phyloP scores from a whole-genome alignment of 2,113 vertebrate species.

The Clinocottus analis region DNA sequence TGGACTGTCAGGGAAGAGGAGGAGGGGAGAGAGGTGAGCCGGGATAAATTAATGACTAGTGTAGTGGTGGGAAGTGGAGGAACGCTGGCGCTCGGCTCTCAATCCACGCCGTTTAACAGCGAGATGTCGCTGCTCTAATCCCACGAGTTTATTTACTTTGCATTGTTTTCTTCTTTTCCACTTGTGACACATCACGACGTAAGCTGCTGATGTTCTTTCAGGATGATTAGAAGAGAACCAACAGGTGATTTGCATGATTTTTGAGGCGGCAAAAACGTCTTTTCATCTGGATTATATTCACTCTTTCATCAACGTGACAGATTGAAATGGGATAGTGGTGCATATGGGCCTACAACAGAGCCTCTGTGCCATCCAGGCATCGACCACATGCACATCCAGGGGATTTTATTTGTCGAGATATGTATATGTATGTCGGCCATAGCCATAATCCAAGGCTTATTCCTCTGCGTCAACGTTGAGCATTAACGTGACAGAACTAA shows the following conservation, averaged over 20 bases:
- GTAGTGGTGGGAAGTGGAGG: slow-evolving; percentile 13
- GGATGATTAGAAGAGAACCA: not conserved
- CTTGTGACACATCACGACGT: not conserved
- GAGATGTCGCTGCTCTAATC: slow-evolving; percentile 18
- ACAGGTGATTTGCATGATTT: not conserved
- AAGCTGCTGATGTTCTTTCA: not conserved
- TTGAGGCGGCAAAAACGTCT: too few species aligned
- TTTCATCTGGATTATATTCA: not conserved
- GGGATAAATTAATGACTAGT: slow-evolving; percentile 33
- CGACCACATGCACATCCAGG: not conserved
- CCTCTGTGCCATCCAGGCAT: too few species aligned
- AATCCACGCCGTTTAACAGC: slow-evolving; percentile 37
- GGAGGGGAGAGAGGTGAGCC: slow-evolving; percentile 18
- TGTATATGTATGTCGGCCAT: not conserved
- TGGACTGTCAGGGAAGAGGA: slow-evolving; percentile 43
- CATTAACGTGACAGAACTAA: slow-evolving; percentile 5
- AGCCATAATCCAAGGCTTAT: not conserved
- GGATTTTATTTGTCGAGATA: not conserved
- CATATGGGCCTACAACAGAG: too few species aligned
- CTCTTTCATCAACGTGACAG: not conserved
- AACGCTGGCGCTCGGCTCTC: not conserved
- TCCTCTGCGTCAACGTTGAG: not conserved
- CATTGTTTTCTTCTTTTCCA: not conserved
- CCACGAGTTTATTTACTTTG: not conserved
- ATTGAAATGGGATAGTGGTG: not conserved